Evolutionary conservation across 30 jellyfish, hydroid and myxozoan genomes (phyloP), one percentile per base, ranked within the genome.

Genomic region (Aurelia aurita complex sp. Pacific): DNA sequence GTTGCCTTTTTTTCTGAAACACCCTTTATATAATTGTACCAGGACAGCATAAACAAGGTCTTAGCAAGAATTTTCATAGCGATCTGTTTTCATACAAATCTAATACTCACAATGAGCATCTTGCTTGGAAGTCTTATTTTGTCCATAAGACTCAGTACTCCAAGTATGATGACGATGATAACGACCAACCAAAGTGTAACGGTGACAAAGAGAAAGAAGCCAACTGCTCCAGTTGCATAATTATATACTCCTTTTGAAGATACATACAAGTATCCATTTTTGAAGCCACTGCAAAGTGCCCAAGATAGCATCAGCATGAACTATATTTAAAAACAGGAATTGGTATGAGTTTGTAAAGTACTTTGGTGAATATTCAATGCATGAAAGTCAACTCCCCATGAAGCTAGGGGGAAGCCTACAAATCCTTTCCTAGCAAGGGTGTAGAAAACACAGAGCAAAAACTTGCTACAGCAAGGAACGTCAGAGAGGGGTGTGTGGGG

Each of bases 201-300:
- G 15, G 95, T 85, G 50, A 73, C 89, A 75, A 85, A 85, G 46
- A 85, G 71, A 57, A 85, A 85, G 77, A 85, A 85, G 15, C 89
- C 95, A 64, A 69, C 76, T 16, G 79, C 85, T 7, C 95, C 85
- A 51, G 64, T 29, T 9, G 84, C 34, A 67, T 75, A 85, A 60
- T 16, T 60, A 19, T 60, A 60, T 0, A 60, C 32, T 14, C 69
- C 69, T 2, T 9, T 4, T 0, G 23, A 2, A 9, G 38, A 14
- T 4, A 32, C 55, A 16, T 76, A 17, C 6, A 7, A 5, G 73
- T 46, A 75, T 5, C 95, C 95, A 76, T 67, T 69, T 19, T 75
- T 80, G 61, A 85, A 85, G 42, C 89, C 80, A 65, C 81, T 65
- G 80, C 95, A 74, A 43, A 77, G 75, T 11, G 89, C 84, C 88